Evolutionary conservation across 2,797 vertebrate species (phyloP).

Genomic region (Schizopygopsis malacanthus): DNA sequence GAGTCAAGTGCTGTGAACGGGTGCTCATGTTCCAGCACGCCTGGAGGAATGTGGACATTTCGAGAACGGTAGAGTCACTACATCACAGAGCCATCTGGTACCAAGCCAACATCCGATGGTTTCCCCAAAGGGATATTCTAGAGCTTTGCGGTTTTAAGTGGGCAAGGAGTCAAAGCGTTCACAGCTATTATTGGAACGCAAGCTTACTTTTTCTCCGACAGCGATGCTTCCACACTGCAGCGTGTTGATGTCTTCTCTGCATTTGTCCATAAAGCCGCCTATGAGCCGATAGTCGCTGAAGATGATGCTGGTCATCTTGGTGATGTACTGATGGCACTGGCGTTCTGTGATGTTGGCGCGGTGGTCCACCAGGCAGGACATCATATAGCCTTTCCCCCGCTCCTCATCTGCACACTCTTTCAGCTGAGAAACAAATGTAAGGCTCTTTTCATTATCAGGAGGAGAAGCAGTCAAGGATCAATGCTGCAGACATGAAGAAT

Average conservation of each 20-base stretch:
- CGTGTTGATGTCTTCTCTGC: slow-evolving; percentile 89
- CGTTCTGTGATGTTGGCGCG: slow-evolving; percentile 93
- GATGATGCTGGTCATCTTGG: slow-evolving; percentile 94
- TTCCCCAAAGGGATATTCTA: slow-evolving; percentile 38
- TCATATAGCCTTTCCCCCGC: slow-evolving; percentile 88
- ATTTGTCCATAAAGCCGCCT: slow-evolving; percentile 95
- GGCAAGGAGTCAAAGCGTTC: slow-evolving; percentile 32
- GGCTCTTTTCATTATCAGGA: not conserved
- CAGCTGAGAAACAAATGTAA: slow-evolving; percentile 75
- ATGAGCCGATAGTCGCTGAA: slow-evolving; percentile 94
- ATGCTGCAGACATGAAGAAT: slow-evolving; percentile 4
- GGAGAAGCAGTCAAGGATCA: not conserved
- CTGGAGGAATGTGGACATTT: slow-evolving; percentile 28
- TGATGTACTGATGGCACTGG: slow-evolving; percentile 95
- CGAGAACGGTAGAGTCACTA: slow-evolving; percentile 11
- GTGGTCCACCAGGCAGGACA: slow-evolving; percentile 95
- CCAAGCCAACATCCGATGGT: slow-evolving; percentile 25
- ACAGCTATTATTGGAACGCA: slow-evolving; percentile 23
- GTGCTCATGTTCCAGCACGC: slow-evolving; percentile 23
- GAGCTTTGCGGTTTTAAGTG: slow-evolving; percentile 28
- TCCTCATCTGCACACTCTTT: slow-evolving; percentile 94
- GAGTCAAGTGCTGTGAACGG: not conserved
- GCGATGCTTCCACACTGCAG: slow-evolving; percentile 92
- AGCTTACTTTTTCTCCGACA: slow-evolving; percentile 87
- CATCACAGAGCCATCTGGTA: slow-evolving; percentile 30